Percentiles rank a stretch among this genome's conserved stretches.
Evolutionary conservation across 2,888 invertebrate species (phyloP).

Genomic region (Lasioglossum zephyrum): DNA sequence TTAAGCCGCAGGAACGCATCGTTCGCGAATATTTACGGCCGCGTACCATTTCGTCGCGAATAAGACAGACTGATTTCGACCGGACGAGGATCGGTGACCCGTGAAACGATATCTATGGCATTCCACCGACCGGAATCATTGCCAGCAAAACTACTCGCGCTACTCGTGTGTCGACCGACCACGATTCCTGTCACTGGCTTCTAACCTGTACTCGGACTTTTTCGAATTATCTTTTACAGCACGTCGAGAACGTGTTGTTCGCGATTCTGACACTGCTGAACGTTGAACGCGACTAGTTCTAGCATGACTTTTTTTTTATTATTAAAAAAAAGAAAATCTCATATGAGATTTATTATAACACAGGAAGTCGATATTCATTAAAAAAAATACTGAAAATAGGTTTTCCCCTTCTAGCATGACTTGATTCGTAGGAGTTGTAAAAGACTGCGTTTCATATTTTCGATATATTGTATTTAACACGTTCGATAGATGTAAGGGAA

Average conservation of each 20-base stretch:
- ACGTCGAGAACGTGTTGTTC: not conserved
- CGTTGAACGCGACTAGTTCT: not conserved
- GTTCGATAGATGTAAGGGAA: not conserved
- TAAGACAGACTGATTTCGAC: not conserved
- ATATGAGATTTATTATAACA: too few species aligned
- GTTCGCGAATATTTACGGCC: slow-evolving; percentile 43
- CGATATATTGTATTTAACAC: too few species aligned
- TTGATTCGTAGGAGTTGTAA: not conserved
- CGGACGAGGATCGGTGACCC: not conserved
- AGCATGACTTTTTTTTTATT: too few species aligned
- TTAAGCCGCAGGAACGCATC: slow-evolving; percentile 57
- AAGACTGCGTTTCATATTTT: not conserved
- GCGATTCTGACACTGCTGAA: not conserved
- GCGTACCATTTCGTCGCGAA: slow-evolving; percentile 35
- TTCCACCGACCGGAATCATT: not conserved
- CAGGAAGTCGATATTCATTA: too few species aligned
- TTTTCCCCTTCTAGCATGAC: not conserved
- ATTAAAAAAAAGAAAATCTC: too few species aligned
- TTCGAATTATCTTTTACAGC: not conserved
- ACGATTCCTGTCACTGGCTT: not conserved
- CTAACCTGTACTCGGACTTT: not conserved
- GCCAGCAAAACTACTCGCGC: not conserved
- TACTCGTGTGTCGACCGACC: not conserved
- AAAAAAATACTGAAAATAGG: too few species aligned
- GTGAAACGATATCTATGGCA: slow-evolving; percentile 4